Percentiles rank a stretch among this genome's conserved stretches.
phyloP scores from a whole-genome alignment of 2,797 vertebrate species.

The Morelia viridis region DNA sequence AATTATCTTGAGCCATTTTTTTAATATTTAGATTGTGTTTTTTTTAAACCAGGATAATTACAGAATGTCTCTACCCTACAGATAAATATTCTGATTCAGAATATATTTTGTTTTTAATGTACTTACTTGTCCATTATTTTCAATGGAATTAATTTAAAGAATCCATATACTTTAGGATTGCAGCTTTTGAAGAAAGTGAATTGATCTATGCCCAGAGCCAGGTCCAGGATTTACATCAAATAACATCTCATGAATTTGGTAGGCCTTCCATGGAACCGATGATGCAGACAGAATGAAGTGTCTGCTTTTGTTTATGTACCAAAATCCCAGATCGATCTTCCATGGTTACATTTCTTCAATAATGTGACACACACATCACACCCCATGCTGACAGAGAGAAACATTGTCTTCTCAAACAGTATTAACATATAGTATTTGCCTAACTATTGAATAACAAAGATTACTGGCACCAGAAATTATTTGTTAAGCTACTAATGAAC shows the following conservation, averaged over 20 bases:
- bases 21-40: constrained; percentile 39
- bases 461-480: neutral
- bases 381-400: neutral
- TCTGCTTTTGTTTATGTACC: neutral
- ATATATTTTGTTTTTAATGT: constrained; percentile 5
- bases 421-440: neutral
- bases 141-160: neutral
- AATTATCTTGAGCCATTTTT: constrained; percentile 53
- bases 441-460: neutral
- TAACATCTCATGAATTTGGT: neutral
- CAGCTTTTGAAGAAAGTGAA: neutral
- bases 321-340: neutral
- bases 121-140: constrained; percentile 2
- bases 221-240: neutral
- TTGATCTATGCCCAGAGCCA: neutral
- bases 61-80: neutral
- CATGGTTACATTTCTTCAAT: neutral
- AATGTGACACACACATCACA: neutral
- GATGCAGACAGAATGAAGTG: neutral
- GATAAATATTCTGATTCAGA: neutral
- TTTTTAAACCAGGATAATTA: constrained; percentile 37
- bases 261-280: neutral
- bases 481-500: neutral
- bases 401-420: neutral
- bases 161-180: neutral